These are phyloP conservation scores for Oenanthe oenanthe DNA, from an alignment of 2,113 vertebrate genomes.

Conservation along the genomic window DNA sequence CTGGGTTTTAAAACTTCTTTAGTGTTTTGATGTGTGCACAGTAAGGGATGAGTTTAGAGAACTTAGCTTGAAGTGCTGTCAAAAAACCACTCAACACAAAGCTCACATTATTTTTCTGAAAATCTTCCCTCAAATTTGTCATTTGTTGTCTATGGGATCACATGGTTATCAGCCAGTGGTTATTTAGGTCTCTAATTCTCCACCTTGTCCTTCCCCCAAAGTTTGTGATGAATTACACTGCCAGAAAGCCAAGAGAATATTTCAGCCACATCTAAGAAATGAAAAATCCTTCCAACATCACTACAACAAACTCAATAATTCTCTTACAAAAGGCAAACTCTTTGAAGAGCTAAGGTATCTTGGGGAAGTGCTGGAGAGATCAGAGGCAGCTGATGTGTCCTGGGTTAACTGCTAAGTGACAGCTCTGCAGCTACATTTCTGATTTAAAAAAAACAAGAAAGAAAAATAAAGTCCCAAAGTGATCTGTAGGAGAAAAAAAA, in stretches of 20 bases:
- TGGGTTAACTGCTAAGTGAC: neutral
- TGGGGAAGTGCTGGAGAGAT: neutral
- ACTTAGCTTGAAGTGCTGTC: neutral
- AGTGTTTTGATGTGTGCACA: neutral
- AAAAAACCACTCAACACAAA: neutral
- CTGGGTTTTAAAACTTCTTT: neutral
- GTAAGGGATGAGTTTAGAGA: neutral
- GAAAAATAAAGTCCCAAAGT: neutral
- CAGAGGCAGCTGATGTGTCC: neutral
- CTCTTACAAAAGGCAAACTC: neutral
- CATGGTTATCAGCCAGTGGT: neutral
- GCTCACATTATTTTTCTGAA: neutral
- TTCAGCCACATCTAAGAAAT: neutral
- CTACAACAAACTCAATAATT: neutral
- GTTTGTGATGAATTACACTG: neutral
- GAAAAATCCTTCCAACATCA: neutral
- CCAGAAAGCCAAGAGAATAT: neutral
- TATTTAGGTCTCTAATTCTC: neutral
- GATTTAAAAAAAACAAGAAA: neutral
- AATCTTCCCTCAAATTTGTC: neutral
- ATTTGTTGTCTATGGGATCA: neutral
- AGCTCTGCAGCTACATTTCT: neutral
- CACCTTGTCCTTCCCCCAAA: neutral
- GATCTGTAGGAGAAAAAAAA: accelerated
- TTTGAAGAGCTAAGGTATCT: neutral